Percentiles rank a stretch among this genome's conserved stretches.
Conservation (phyloP, 2,797 vertebrate species). For the Brachyrhaphis roseni region DNA sequence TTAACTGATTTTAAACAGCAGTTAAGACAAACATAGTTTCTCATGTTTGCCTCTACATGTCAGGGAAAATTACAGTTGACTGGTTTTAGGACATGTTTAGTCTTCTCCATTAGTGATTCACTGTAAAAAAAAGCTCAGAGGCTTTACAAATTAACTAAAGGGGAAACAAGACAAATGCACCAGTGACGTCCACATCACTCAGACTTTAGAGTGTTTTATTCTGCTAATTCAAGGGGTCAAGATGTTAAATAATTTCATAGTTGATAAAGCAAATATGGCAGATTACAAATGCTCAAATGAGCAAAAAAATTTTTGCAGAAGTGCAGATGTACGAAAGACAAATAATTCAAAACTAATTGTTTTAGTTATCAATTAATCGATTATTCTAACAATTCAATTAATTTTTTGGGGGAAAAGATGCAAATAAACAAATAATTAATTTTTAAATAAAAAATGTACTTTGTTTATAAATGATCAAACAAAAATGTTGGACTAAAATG, state of each 20-base stretch:
- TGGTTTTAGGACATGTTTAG: not conserved
- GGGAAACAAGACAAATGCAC: not conserved
- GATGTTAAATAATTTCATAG: not conserved
- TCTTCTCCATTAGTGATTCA: not conserved
- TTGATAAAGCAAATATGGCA: not conserved
- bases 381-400: no score
- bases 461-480: not conserved
- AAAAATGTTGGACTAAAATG: not conserved
- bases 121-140: not conserved
- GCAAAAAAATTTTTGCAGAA: not conserved
- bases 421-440: no score
- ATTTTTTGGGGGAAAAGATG: no score
- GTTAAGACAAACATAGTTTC: not conserved
- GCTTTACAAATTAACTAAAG: not conserved
- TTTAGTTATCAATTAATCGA: no score
- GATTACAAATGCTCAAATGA: not conserved
- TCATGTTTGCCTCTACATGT: not conserved
- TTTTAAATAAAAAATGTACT: not conserved
- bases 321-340: not conserved
- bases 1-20: no score
- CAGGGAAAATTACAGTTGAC: not conserved
- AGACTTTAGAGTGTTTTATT: not conserved
- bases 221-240: not conserved
- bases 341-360: no score
- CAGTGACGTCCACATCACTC: not conserved